A percentile compares a stretch with the other conserved stretches of the same genome.
These are phyloP conservation scores for Ctena decussata DNA, from an alignment of 2,888 invertebrate genomes.

Conservation along the genomic window DNA sequence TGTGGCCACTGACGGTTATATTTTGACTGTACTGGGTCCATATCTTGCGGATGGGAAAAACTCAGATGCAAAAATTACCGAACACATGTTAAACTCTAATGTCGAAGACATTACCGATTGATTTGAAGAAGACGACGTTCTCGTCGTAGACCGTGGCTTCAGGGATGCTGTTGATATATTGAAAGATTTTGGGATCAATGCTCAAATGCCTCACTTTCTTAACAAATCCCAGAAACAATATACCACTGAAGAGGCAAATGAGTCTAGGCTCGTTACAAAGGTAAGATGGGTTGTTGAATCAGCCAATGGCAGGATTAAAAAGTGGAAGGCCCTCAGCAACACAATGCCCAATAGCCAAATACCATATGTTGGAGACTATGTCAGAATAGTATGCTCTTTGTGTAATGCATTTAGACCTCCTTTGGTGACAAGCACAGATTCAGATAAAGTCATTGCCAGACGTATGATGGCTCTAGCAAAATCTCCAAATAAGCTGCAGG, in stretches of 20 bases:
- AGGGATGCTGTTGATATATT: slow-evolving; percentile 42
- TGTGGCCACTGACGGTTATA: slow-evolving; percentile 50
- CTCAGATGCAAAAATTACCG: slow-evolving; percentile 56
- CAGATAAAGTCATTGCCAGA: background rate
- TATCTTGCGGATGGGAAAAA: slow-evolving; percentile 53
- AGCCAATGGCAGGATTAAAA: slow-evolving; percentile 29
- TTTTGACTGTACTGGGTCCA: slow-evolving; percentile 49
- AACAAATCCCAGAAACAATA: slow-evolving; percentile 49
- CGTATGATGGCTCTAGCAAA: background rate
- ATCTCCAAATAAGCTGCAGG: slow-evolving; percentile 1
- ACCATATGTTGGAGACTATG: slow-evolving; percentile 2
- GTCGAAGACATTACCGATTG: slow-evolving; percentile 32
- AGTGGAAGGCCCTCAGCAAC: slow-evolving; percentile 18
- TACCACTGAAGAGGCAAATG: slow-evolving; percentile 47
- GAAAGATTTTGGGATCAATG: slow-evolving; percentile 48
- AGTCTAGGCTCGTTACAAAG: slow-evolving; percentile 48
- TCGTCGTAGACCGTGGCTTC: slow-evolving; percentile 61
- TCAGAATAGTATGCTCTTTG: background rate
- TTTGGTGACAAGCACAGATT: background rate
- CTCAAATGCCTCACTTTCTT: slow-evolving; percentile 47
- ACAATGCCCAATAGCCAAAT: background rate
- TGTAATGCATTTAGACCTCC: background rate
- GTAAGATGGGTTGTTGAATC: slow-evolving; percentile 21
- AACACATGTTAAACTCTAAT: slow-evolving; percentile 53
- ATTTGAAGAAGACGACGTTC: slow-evolving; percentile 44